Base-by-base conservation (phyloP, 2,113 vertebrate genomes). In the Danionella cerebrum region DNA sequence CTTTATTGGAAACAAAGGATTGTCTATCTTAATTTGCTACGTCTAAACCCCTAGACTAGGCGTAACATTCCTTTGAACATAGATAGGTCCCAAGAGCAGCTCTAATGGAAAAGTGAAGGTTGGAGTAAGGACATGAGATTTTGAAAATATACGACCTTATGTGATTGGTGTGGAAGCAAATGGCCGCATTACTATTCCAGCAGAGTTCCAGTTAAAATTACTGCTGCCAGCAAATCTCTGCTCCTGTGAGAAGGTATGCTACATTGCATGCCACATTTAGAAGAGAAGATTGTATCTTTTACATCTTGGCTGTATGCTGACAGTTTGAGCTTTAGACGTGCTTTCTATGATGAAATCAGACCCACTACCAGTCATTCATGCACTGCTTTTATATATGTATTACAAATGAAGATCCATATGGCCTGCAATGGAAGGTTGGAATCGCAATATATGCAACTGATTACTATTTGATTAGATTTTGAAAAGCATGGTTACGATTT, bases 201-300 rank as follows among this genome's bases (percentile, higher is more conserved):
- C 33, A 29, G 53, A 39, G 48, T 45, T 71, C 27, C 42, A 64
- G 52, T 67, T 18, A 5, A 47, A 48, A 76, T 75, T 18, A 54
- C 67, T 64, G 76, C 73, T 78, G 78, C 70, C 60, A 80, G 79
- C 73, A 74, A 79, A 67, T 63, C 50, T 70, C 41, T 29, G 51
- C 2, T 54, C 73, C 69, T 51, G n/a, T 21, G 44, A 59, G 74
- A 24, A 71, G 45, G 36, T 71, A 58, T n/a, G 63, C 41, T 67
- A 72, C 71, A 80, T 58, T 65, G 45, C 66, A 72, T 79, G 31
- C 57, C 2, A 7, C 67, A 69, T 79, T 71, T 78, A 78, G 65
- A 77, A 64, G 39, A 66, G 63, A 29, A 60, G 70, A 67, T 27
- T 8, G 31, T 66, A 67, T 57, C 16, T 62, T 12, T 71, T 53